Base-by-base conservation (phyloP, 1,140 invertebrate genomes). In the Glossosoma conforme region DNA sequence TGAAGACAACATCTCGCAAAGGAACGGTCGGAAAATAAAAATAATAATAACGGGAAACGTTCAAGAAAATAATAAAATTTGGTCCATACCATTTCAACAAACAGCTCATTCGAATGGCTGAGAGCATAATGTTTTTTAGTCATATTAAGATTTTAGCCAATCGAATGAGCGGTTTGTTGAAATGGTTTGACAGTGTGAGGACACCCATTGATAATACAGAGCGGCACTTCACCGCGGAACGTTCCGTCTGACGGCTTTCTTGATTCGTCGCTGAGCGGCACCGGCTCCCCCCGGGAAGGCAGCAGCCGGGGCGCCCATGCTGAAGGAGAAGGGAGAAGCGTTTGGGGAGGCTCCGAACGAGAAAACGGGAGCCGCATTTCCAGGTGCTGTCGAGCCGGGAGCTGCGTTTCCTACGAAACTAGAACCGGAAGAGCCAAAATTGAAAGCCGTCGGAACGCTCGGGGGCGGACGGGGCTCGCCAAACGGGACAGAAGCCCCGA, bases 281-380 rank as follows among this genome's bases (percentile, higher is more conserved):
- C 56, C 51, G 10, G 51, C 51, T 6, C 28, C 25, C n/a, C n/a
- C 5, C 14, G 42, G 42, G 22, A 44, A 42, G 10, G 47, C 32
- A 1, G 54, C 44, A 2, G 54, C 24, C 1, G 49, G 47, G 17
- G 56, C 52, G 0, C 56, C 55, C 55, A 53, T 53, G 28, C 45
- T 58, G 46, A 58, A 58, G 42, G 49, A 50, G 36, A 58, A 58
- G 28, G 52, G 55, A 3, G 55, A 41, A 15, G 41, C 50, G 11
- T 14, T 35, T 17, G 55, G 46, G 2, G 28, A 14, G 11, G 51
- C 50, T 6, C 52, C 56, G 28, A 58, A 58, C 5, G 55, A 44
- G 36, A 54, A 58, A 14, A 58, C 42, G 13, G 40, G 35, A 17
- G 43, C 49, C 1, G 47, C 19, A 10, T 41, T 15, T 3, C 36